Conservation (phyloP, 2,888 invertebrate species). For the Cheilosia impressa region DNA sequence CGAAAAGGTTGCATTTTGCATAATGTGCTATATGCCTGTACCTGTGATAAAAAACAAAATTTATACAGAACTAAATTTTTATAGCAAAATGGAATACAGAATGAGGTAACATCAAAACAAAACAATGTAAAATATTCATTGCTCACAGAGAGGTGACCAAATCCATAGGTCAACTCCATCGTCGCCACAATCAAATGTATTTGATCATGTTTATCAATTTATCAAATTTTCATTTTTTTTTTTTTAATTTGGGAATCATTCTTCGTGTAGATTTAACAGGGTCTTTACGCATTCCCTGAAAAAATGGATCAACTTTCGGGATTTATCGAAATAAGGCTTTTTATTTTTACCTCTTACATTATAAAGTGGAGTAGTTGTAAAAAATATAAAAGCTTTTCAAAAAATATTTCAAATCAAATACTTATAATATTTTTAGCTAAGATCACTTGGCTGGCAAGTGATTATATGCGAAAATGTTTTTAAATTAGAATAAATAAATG, state of each 20-base stretch:
- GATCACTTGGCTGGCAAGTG: conserved; percentile 23
- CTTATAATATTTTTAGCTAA: conserved; percentile 19
- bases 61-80: not conserved
- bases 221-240: not conserved
- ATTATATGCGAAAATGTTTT: conserved; percentile 39
- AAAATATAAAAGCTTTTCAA: not conserved
- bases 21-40: not conserved
- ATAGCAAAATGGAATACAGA: conserved; percentile 11
- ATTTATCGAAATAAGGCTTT: conserved; percentile 10
- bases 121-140: not conserved
- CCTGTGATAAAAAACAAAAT: not conserved
- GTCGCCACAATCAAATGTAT: not conserved
- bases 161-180: conserved; percentile 21
- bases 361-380: conserved; percentile 19
- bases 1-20: not conserved
- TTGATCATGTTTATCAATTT: not conserved
- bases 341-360: conserved; percentile 9
- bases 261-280: conserved; percentile 14
- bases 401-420: conserved; percentile 19
- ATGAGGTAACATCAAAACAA: conserved; percentile 20
- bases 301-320: conserved; percentile 20
- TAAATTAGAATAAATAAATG: conserved; percentile 47
- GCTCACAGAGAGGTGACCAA: not conserved
- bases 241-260: conserved; percentile 20
- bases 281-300: not conserved